Conservation (phyloP, 2,888 invertebrate species). For the Pemphredon lugubris region DNA sequence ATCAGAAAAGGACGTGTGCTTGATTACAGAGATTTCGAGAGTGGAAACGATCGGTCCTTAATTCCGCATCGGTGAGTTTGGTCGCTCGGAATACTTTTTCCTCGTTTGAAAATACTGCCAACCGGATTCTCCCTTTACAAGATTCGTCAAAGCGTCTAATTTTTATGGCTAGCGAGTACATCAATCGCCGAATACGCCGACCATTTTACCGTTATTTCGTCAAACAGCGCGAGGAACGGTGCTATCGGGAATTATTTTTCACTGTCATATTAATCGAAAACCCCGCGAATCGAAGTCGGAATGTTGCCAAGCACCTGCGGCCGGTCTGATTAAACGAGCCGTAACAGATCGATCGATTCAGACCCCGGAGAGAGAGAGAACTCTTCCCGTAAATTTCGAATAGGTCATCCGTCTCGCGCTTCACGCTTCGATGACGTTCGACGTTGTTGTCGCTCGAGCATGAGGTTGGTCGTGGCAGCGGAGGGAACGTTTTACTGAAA, state of each 20-base stretch:
- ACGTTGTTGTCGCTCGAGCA: constrained; percentile 10
- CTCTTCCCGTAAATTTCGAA: constrained; percentile 42
- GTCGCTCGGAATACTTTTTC: not conserved
- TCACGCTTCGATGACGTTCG: constrained; percentile 4
- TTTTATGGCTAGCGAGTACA: too few relatives aligned
- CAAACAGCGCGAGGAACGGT: too few relatives aligned
- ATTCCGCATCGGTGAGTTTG: not conserved
- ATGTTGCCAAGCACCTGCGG: constrained; percentile 58
- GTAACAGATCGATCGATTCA: constrained; percentile 54
- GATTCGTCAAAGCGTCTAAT: too few relatives aligned
- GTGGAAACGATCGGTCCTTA: not conserved
- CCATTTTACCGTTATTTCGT: too few relatives aligned
- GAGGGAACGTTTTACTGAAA: too few relatives aligned
- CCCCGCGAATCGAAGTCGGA: constrained; percentile 26
- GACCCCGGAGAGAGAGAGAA: constrained; percentile 17
- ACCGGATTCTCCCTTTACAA: too few relatives aligned
- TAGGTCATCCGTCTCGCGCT: constrained; percentile 10
- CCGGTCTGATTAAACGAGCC: constrained; percentile 50
- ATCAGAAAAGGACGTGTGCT: constrained; percentile 11
- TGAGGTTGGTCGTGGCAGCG: too few relatives aligned
- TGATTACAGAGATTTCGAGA: constrained; percentile 10
- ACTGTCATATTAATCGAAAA: constrained; percentile 12
- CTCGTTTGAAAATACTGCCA: too few relatives aligned
- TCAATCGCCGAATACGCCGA: too few relatives aligned
- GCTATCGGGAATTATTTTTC: too few relatives aligned